Evolutionary conservation across 2,888 invertebrate species (phyloP), one percentile per base, ranked within the genome.

Genomic region (Sinhomidia bicolor): DNA sequence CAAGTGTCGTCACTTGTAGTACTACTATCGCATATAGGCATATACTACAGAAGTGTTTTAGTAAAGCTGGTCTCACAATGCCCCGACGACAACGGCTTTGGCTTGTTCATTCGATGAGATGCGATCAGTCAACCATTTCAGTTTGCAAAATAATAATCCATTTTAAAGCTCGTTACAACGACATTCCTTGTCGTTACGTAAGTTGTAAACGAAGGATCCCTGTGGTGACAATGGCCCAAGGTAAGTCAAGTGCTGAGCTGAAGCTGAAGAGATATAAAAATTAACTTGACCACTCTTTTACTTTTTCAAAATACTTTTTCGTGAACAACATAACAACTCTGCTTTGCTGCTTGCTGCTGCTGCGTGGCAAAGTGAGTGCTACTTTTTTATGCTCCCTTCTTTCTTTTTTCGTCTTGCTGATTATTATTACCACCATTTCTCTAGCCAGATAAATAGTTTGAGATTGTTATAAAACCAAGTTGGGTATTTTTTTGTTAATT

Each of bases 201-300:
- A 76, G 47, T 65, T 20, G 74, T 84, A 88, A 88, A 84, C 60
- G n/a, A 54, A 80, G 79, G 85, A 57, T 20, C 89, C 89, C 84
- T 71, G 84, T 74, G 71, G 89, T 85, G 84, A 89, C 85, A 89
- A 89, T 85, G 88, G 57, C 84, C 84, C 54, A 83, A 88, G 88
- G 88, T 83, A 79, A 84, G 83, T 36, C 1, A 71, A 71, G 74
- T 82, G 60, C 51, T 82, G 81, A 87, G 51, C 29, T 47, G 82
- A 26, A 36, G n/a, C n/a, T n/a, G n/a, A 62, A 65, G 36, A 80
- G 68, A 76, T 79, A 36, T 84, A 17, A n/a, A n/a, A 17, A 74
- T 65, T 85, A 68, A 80, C 80, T 65, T 85, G 79, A 80, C 80
- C 79, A 85, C 57, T 65, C 47, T 85, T 65, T 51, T 17, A 20